Percentiles rank a stretch among this genome's conserved stretches.
Evolutionary conservation across 2,888 invertebrate genomes (phyloP).

Genomic region (Pseudanteris insignis): DNA sequence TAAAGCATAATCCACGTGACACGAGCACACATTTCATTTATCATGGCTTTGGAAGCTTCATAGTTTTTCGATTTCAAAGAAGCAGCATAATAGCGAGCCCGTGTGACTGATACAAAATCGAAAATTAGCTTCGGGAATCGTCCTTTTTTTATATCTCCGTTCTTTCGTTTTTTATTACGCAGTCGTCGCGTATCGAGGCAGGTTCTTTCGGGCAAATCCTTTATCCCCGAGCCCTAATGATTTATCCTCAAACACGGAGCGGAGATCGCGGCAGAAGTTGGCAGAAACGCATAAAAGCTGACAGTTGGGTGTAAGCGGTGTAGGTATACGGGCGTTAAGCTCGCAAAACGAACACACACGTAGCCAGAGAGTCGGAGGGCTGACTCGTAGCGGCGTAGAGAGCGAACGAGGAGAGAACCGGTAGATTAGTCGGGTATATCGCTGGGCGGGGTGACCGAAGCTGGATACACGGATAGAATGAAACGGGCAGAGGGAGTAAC

Average conservation of each 20-base stretch:
- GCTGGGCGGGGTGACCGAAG: conserved; percentile 51
- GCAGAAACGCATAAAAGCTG: conserved; percentile 28
- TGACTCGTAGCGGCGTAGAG: conserved; percentile 36
- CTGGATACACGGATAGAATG: conserved; percentile 27
- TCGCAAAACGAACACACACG: conserved; percentile 19
- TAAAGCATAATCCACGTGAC: too few relatives aligned
- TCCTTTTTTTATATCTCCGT: too few relatives aligned
- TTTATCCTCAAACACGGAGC: conserved; percentile 10
- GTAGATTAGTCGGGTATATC: conserved; percentile 59
- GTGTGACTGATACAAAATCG: too few relatives aligned
- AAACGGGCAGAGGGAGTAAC: conserved; percentile 33
- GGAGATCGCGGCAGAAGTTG: conserved; percentile 17
- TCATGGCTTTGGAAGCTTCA: too few relatives aligned
- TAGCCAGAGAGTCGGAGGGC: conserved; percentile 27
- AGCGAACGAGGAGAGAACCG: conserved; percentile 49
- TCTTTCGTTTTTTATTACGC: too few relatives aligned
- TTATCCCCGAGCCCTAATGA: too few relatives aligned
- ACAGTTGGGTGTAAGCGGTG: conserved; percentile 30
- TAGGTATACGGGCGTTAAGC: conserved; percentile 30
- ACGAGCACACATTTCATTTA: too few relatives aligned
- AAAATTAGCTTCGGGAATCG: too few relatives aligned
- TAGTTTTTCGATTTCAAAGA: too few relatives aligned
- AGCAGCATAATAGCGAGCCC: too few relatives aligned
- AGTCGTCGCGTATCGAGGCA: too few relatives aligned
- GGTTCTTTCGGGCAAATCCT: too few relatives aligned